Percentiles rank a stretch among this genome's conserved stretches.
phyloP scores from a whole-genome alignment of 2,888 invertebrate genomes.

The Nemurella pictetii region DNA sequence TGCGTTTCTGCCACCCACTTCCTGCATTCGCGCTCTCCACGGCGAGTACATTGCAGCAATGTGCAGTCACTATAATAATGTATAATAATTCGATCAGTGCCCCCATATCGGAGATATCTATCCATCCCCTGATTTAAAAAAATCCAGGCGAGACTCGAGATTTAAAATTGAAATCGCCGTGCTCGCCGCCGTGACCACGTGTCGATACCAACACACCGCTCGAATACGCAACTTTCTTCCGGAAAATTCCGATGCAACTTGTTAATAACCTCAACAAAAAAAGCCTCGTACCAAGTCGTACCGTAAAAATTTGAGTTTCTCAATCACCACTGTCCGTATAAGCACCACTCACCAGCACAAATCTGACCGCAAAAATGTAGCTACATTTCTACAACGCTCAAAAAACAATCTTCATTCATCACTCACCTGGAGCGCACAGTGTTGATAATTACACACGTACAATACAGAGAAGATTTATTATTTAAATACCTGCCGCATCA shows the following conservation, averaged over 20 bases:
- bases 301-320: background rate
- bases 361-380: background rate
- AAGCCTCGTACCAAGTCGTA: background rate
- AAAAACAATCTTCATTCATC: background rate
- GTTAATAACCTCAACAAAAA: background rate
- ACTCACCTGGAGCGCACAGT: background rate
- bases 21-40: background rate
- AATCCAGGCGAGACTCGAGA: background rate
- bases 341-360: background rate
- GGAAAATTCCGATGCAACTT: background rate
- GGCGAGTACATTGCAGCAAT: background rate
- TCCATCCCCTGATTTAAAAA: background rate
- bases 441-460: background rate
- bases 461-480: background rate
- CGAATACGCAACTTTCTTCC: background rate
- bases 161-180: background rate
- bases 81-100: background rate
- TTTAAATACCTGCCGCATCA: background rate
- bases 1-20: background rate
- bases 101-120: background rate
- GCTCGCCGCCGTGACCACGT: background rate
- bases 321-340: background rate
- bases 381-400: background rate
- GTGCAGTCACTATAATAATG: background rate
- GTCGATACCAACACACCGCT: background rate